A percentile compares a stretch with the other conserved stretches of the same genome.
Conservation (phyloP, 2,797 vertebrate genomes). For the Ispidina picta region DNA sequence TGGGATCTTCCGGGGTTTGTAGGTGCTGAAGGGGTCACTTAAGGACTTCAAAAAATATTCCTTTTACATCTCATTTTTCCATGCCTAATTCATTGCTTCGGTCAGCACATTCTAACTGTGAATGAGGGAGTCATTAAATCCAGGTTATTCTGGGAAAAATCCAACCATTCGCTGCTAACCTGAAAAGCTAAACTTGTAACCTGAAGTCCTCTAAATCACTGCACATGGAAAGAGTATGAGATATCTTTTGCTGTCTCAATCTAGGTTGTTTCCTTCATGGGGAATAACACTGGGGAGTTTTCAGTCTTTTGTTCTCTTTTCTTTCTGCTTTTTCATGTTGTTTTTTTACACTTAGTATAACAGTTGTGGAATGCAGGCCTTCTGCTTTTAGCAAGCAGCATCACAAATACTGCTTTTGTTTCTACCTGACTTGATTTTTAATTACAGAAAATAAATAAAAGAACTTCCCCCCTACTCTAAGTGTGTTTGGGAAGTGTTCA, state of each 20-base stretch:
- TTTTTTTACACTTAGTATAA: not conserved
- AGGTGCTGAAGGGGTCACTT: not conserved
- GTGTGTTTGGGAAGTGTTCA: conserved; percentile 31
- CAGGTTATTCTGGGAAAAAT: conserved; percentile 27
- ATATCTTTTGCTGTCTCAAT: not conserved
- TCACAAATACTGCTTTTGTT: conserved; percentile 23
- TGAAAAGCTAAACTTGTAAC: not conserved
- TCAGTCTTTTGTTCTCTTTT: not conserved
- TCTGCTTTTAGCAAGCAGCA: conserved; percentile 3
- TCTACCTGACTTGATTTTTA: conserved; percentile 68
- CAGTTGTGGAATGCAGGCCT: not conserved
- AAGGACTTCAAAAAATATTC: not conserved
- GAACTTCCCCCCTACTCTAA: not conserved
- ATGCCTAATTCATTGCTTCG: not conserved
- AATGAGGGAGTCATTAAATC: not conserved
- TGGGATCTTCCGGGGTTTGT: not conserved
- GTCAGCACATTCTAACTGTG: not conserved
- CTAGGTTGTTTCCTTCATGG: not conserved
- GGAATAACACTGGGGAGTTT: not conserved
- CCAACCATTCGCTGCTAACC: not conserved
- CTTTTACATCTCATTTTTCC: not conserved
- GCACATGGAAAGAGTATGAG: not conserved
- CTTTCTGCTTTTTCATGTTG: not conserved
- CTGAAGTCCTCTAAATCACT: conserved; percentile 21
- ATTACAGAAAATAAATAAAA: conserved; percentile 55